Conservation (phyloP, 2,113 vertebrate species). For the Galemys pyrenaicus region DNA sequence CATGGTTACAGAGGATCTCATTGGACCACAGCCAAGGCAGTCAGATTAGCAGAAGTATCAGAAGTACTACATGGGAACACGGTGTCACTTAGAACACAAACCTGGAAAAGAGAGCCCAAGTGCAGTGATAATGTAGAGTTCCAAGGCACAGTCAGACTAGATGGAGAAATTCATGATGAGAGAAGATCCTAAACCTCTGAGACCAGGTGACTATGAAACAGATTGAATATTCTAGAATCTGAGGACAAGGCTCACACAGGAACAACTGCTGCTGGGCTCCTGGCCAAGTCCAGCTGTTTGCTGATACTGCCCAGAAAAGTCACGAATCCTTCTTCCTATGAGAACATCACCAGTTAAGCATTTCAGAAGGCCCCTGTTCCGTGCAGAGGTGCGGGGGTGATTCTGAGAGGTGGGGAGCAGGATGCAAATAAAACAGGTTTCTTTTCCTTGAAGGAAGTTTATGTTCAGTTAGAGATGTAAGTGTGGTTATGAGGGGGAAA, state of each 20-base stretch:
- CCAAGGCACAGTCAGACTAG: background rate
- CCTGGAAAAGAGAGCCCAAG: background rate
- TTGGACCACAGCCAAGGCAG: constrained; percentile 36
- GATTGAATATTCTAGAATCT: background rate
- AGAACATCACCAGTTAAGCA: background rate
- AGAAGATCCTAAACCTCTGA: background rate
- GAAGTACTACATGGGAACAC: background rate
- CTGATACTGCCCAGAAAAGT: background rate
- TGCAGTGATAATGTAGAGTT: background rate
- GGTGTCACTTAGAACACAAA: background rate
- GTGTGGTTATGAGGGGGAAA: background rate
- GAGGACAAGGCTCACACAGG: background rate
- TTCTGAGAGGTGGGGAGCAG: background rate
- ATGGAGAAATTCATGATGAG: background rate
- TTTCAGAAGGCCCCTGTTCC: background rate
- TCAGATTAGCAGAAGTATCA: constrained; percentile 30
- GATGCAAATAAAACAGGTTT: background rate
- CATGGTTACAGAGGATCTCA: background rate
- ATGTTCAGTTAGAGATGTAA: background rate
- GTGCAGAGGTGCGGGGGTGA: background rate
- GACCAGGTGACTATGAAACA: background rate
- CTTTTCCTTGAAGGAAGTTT: background rate
- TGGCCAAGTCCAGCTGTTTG: background rate
- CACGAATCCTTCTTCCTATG: background rate
- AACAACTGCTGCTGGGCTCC: background rate